These are phyloP conservation scores for Lasius platythorax DNA, from an alignment of 2,888 invertebrate genomes.

Conservation along the genomic window DNA sequence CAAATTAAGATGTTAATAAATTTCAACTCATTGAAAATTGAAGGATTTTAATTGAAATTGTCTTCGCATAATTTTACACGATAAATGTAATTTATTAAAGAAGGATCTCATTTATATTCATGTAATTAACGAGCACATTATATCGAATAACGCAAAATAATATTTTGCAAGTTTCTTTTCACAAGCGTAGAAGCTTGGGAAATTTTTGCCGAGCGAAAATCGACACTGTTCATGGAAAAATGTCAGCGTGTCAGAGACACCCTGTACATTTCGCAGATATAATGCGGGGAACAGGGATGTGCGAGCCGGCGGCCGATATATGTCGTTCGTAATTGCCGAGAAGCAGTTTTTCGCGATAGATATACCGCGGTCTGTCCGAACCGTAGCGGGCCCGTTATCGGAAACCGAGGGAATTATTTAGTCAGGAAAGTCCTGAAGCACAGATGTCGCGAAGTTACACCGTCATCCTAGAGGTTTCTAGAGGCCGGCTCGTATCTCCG, in stretches of 20 bases:
- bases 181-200: not conserved
- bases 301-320: not conserved
- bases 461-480: constrained; percentile 64
- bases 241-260: not conserved
- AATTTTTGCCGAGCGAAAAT: not conserved
- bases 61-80: not conserved
- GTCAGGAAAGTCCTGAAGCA: constrained; percentile 71
- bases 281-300: constrained; percentile 7
- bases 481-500: constrained; percentile 72
- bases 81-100: not conserved
- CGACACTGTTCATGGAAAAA: not conserved
- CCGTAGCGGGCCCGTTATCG: constrained; percentile 60
- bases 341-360: constrained; percentile 28
- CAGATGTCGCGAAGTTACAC: constrained; percentile 72
- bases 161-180: not conserved
- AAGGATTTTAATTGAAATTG: not conserved
- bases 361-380: not conserved
- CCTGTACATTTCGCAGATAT: not conserved
- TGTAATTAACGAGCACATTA: not conserved
- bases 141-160: not conserved
- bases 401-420: constrained; percentile 74
- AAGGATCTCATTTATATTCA: not conserved
- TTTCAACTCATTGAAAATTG: not conserved
- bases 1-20: not conserved
- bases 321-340: constrained; percentile 7